These are phyloP conservation scores for Platycheirus rosarum DNA, from an alignment of 2,888 invertebrate species.

Conservation along the genomic window DNA sequence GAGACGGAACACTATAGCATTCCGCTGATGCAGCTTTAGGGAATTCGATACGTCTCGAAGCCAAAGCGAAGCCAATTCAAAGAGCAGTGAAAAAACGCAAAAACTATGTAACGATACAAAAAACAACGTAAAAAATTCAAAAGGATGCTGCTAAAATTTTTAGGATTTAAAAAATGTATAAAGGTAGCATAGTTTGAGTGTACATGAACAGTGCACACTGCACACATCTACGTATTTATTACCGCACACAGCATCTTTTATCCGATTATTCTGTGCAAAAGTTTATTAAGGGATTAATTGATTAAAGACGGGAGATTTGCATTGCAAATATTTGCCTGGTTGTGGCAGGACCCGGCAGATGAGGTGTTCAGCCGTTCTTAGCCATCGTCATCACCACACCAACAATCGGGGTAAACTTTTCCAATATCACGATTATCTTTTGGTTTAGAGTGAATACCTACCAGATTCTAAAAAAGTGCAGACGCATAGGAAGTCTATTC, in stretches of 20 bases:
- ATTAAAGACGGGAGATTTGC: slow-evolving; percentile 58
- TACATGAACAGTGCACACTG: slow-evolving; percentile 14
- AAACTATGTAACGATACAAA: slow-evolving; percentile 5
- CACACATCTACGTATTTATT: not conserved
- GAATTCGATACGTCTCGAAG: slow-evolving; percentile 39
- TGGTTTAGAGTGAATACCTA: slow-evolving; percentile 35
- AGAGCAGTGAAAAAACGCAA: slow-evolving; percentile 15
- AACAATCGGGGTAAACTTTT: slow-evolving; percentile 61
- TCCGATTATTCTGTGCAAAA: slow-evolving; percentile 54
- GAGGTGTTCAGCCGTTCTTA: not conserved
- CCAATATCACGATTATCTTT: slow-evolving; percentile 65
- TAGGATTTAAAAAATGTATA: slow-evolving; percentile 48
- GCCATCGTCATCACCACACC: not conserved
- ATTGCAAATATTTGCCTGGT: slow-evolving; percentile 61
- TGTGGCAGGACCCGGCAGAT: slow-evolving; percentile 20
- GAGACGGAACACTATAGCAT: slow-evolving; percentile 29
- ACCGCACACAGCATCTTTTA: slow-evolving; percentile 52
- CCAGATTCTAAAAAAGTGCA: not conserved
- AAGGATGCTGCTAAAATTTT: slow-evolving; percentile 49
- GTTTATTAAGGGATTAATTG: slow-evolving; percentile 65
- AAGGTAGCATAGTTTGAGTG: slow-evolving; percentile 11
- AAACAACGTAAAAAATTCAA: slow-evolving; percentile 28
- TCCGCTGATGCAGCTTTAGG: slow-evolving; percentile 35
- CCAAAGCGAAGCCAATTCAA: slow-evolving; percentile 21
- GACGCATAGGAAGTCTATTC: too few species aligned